phyloP scores from a whole-genome alignment of 2,113 vertebrate genomes.

The Indicator maculatus region DNA sequence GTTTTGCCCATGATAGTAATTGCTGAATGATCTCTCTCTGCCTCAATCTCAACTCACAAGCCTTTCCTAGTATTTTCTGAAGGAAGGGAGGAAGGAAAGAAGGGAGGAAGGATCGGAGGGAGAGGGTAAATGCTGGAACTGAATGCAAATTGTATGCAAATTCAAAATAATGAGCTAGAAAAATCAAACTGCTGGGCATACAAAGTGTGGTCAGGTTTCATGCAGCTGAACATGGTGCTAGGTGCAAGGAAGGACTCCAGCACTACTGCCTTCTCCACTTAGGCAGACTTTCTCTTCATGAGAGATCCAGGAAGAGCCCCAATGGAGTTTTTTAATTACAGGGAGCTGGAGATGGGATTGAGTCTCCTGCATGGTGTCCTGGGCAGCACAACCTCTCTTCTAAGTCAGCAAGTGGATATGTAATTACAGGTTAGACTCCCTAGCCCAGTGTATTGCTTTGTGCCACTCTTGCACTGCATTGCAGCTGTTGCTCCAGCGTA shows the following conservation, averaged over 20 bases:
- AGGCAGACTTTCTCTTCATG: not conserved
- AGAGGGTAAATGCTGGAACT: not conserved
- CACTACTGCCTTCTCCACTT: not conserved
- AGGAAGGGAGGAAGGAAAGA: too few relatives aligned
- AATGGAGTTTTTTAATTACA: not conserved
- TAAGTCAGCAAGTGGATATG: not conserved
- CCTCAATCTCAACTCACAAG: too few relatives aligned
- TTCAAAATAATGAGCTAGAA: not conserved
- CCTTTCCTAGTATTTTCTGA: too few relatives aligned
- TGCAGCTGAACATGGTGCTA: not conserved
- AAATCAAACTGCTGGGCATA: not conserved
- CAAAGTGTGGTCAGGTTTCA: not conserved
- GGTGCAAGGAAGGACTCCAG: not conserved
- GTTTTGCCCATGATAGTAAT: too few relatives aligned
- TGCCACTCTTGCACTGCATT: not conserved
- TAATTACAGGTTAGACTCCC: not conserved
- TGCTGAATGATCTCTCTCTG: too few relatives aligned
- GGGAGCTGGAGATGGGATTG: not conserved
- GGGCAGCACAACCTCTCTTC: not conserved
- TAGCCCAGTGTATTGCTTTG: not conserved
- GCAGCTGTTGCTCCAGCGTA: accelerated
- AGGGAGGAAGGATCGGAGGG: not conserved
- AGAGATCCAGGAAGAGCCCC: not conserved
- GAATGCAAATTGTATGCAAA: not conserved
- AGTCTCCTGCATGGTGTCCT: accelerated